Base-by-base conservation (phyloP, 2,888 invertebrate genomes). In the Galerucella calmariensis region DNA sequence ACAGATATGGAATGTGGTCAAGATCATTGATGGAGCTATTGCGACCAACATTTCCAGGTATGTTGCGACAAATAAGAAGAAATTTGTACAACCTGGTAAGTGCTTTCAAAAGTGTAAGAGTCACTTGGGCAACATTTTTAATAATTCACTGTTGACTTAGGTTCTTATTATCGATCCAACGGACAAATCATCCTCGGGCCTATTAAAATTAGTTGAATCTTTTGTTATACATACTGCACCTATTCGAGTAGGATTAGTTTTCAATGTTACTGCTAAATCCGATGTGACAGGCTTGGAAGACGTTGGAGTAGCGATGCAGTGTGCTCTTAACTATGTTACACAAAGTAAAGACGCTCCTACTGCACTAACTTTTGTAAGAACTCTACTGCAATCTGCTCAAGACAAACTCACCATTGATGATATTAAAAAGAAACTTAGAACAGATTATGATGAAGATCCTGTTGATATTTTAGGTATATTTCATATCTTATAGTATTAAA, bases 11-110 rank as follows among this genome's bases (percentile, higher is more conserved):
- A 44, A 91, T 94, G 72, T 99, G 98, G 99, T 95, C 97, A 0
- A 90, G 92, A 1, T 95, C 95, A 48, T 91, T 96, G 70, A 95
- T 95, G 89, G 97, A 98, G 83, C 89, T 99, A 77, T 89, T 99
- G 77, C 90, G 98, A 75, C 98, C 99, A n/a, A 97, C 97, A 0
- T 99, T 97, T 85, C 98, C 98, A 0, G 99, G 99, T 72, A 98
- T 99, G 97, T 89, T 99, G 76, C 90, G 99, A 78, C 95, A 95
- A 85, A 90, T 96, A 81, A 90, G 95, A 74, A 92, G 94, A 81
- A 97, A 97, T 88, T 90, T 98, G 35, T 95, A 95, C 82, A 95
- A 95, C 88, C 90, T 95, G 85, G 94, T 93, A 85, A 88, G 89
- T 51, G 16, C 35, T 8, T 35, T 35, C 0, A 35, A 35, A 35